Percentiles rank a stretch among this genome's conserved stretches.
These are phyloP conservation scores for Clamator glandarius DNA, from an alignment of 2,797 vertebrate genomes.

Conservation along the genomic window DNA sequence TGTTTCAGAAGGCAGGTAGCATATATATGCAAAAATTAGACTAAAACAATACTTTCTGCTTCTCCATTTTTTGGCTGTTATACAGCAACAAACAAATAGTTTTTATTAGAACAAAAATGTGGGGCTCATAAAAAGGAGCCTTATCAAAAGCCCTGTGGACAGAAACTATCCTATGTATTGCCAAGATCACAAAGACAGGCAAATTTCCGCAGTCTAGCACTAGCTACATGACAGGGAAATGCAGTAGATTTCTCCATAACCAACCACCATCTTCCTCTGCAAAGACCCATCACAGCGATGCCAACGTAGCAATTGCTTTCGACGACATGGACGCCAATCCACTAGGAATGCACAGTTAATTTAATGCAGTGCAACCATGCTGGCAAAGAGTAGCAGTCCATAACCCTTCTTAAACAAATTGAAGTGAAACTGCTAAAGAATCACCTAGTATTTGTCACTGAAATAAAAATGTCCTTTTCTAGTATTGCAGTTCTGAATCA, in stretches of 20 bases:
- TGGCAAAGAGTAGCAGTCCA: not conserved
- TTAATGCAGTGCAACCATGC: not conserved
- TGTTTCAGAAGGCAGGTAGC: not conserved
- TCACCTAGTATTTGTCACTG: not conserved
- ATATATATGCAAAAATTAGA: not conserved
- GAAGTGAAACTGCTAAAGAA: not conserved
- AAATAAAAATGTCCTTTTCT: not conserved
- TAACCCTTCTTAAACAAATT: not conserved
- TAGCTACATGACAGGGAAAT: not conserved
- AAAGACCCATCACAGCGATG: not conserved
- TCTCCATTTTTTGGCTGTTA: not conserved
- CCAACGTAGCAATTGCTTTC: not conserved
- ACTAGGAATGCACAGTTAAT: not conserved
- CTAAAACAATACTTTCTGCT: not conserved
- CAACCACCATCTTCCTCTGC: not conserved
- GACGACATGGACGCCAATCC: not conserved
- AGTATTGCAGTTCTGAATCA: not conserved
- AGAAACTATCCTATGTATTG: not conserved
- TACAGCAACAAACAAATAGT: not conserved
- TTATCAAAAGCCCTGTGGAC: not conserved
- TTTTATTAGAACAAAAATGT: not conserved
- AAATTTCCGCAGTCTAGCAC: not conserved
- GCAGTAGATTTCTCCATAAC: not conserved
- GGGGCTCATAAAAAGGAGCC: not conserved
- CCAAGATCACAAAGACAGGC: not conserved